phyloP scores from a whole-genome alignment of 1,140 invertebrate genomes.

The Frieseomelitta varia region DNA sequence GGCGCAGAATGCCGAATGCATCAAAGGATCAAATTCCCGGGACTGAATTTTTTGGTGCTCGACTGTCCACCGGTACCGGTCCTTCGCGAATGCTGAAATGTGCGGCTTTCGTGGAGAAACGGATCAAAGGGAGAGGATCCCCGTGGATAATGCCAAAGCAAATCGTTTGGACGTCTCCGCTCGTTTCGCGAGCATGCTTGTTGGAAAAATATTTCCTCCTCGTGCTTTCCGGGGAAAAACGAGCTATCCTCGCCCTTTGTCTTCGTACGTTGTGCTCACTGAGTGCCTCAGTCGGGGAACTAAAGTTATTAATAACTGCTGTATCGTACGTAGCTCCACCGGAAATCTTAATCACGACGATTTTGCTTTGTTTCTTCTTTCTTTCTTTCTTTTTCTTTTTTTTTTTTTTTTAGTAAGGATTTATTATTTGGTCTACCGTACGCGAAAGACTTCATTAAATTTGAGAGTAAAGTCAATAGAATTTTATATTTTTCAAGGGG shows the following conservation, averaged over 20 bases:
- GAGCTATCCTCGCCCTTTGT: not conserved
- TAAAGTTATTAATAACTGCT: too few species aligned
- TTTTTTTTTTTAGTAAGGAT: not conserved
- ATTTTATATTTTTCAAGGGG: too few species aligned
- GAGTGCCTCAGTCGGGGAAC: not conserved
- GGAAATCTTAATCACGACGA: not conserved
- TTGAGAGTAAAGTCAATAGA: too few species aligned
- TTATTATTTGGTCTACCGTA: too few species aligned
- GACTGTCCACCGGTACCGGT: not conserved
- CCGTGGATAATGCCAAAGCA: constrained; percentile 6
- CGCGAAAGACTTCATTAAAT: too few species aligned
- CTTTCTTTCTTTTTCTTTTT: not conserved
- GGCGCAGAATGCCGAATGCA: constrained; percentile 22
- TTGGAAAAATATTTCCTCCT: not conserved
- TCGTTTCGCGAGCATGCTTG: not conserved
- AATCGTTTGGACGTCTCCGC: constrained; percentile 13
- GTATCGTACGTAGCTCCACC: not conserved
- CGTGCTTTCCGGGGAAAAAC: not conserved
- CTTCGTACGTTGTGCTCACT: not conserved
- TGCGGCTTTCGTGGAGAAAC: not conserved
- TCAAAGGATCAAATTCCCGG: constrained; percentile 36
- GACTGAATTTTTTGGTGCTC: constrained; percentile 34
- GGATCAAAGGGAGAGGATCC: not conserved
- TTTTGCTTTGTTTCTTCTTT: too few species aligned
- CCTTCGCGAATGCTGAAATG: not conserved